Conservation (phyloP, 2,888 invertebrate genomes). For the Coelopa pilipes region DNA sequence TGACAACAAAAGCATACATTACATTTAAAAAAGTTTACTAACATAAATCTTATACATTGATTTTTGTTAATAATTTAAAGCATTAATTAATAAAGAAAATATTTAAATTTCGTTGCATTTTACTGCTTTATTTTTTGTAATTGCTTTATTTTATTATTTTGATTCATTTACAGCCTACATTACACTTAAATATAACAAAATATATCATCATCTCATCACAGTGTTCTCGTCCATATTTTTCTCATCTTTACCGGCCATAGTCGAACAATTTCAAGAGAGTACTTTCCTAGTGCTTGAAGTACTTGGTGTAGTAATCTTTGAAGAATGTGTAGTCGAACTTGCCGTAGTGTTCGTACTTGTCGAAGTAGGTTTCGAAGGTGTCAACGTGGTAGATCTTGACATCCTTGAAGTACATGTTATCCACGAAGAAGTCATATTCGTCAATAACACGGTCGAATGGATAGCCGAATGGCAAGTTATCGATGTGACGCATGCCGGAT, state of each 20-base stretch:
- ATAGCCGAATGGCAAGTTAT: constrained; percentile 74
- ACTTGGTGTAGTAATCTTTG: constrained; percentile 38
- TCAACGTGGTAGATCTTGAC: constrained; percentile 59
- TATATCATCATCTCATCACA: constrained; percentile 23
- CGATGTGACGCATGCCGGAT: constrained; percentile 69
- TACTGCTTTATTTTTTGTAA: too few relatives aligned
- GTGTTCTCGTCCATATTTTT: not conserved
- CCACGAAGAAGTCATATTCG: constrained; percentile 68
- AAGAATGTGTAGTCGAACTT: constrained; percentile 41
- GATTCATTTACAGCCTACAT: not conserved
- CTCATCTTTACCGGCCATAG: not conserved
- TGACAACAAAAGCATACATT: too few relatives aligned
- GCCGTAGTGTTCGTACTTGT: constrained; percentile 43
- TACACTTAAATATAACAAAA: constrained; percentile 19
- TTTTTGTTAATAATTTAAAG: too few relatives aligned
- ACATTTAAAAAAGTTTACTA: too few relatives aligned
- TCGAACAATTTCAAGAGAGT: not conserved
- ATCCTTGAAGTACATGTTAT: constrained; percentile 73
- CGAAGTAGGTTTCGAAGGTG: constrained; percentile 54
- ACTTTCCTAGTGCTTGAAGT: constrained; percentile 18
- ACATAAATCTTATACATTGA: too few relatives aligned
- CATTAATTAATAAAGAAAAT: too few relatives aligned
- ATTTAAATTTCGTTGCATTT: too few relatives aligned
- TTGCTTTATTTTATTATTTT: constrained; percentile 32
- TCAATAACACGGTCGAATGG: constrained; percentile 77